A percentile compares a stretch with the other conserved stretches of the same genome.
Conservation (phyloP, 2,797 vertebrate species). For the Neostethus bicornis region DNA sequence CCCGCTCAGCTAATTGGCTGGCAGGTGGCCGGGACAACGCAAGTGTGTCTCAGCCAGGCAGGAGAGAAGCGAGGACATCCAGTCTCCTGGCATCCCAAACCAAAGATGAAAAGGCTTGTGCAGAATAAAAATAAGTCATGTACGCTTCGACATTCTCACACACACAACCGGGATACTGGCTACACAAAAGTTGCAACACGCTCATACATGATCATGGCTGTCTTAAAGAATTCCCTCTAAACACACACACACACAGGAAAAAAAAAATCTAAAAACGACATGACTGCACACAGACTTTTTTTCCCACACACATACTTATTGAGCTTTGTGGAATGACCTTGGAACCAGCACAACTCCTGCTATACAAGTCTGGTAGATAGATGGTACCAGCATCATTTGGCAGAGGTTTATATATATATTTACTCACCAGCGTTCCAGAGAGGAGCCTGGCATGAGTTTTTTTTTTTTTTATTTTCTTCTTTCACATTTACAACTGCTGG, state of each 20-base stretch:
- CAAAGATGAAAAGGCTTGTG: constrained; percentile 70
- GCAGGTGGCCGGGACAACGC: constrained; percentile 67
- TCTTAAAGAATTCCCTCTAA: constrained; percentile 29
- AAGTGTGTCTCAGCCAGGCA: constrained; percentile 51
- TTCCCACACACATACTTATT: constrained; percentile 15
- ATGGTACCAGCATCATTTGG: constrained; percentile 62
- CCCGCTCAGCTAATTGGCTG: constrained; percentile 77
- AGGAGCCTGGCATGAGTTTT: constrained; percentile 42
- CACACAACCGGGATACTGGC: neutral
- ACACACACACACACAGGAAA: no score
- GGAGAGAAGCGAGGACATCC: constrained; percentile 59
- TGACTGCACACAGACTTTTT: neutral
- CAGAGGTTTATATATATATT: constrained; percentile 67
- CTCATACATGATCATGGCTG: neutral
- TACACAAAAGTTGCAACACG: constrained; percentile 5
- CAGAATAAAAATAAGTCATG: constrained; percentile 42
- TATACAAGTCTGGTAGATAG: constrained; percentile 71
- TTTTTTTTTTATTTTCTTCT: no score
- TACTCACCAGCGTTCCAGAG: constrained; percentile 52
- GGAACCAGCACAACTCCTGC: constrained; percentile 72
- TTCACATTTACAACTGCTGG: neutral
- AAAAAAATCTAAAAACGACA: constrained; percentile 17
- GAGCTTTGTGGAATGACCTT: constrained; percentile 71
- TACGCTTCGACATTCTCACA: constrained; percentile 15
- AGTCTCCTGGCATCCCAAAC: constrained; percentile 60